Evolutionary conservation across 2,888 invertebrate species (phyloP), one percentile per base, ranked within the genome.

Genomic region (Apoda limacodes): DNA sequence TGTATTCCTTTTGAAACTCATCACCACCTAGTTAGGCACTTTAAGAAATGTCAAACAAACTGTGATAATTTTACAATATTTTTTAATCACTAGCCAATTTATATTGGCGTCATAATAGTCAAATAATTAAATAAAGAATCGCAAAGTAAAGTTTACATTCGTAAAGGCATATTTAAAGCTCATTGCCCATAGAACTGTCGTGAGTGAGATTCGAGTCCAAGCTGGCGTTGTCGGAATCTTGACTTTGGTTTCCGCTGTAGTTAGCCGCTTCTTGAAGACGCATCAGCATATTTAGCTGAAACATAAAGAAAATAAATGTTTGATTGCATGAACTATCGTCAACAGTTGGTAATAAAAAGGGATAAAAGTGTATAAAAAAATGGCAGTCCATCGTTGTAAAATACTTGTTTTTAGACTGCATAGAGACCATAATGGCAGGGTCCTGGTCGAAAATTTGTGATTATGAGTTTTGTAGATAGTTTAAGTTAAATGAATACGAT

Each of bases 251-350:
- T 55, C 92, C 92, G 49, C 92, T 90, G 75, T 93, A 93, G 72
- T 93, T 95, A 26, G 96, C 95, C 13, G 95, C 96, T 78, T 96
- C 96, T 80, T 96, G 96, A 28, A 97, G 84, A 45, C 95, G 86
- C 94, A 95, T 95, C 58, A 97, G 74, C 96, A 96, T 97, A 59
- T 94, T 96, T 43, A 95, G 82, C 92, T 93, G 68, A 7, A 82
- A 82, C 46, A 22, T 22, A 17, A 13, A 13, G n/a, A 33, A 5
- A n/a, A 19, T 25, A 9, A n/a, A 29, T n/a, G 20, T 13, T 27
- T 2, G 9, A 35, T 37, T 33, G 39, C 20, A 17, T 2, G 10
- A 10, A 13, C 9, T 13, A 27, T 9, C n/a, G 9, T 13, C 22
- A 13, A 25, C n/a, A 2, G 2, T n/a, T 7, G 14, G 9, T 13